Conservation (phyloP, 2,113 vertebrate species). For the Scartelaos histophorus region DNA sequence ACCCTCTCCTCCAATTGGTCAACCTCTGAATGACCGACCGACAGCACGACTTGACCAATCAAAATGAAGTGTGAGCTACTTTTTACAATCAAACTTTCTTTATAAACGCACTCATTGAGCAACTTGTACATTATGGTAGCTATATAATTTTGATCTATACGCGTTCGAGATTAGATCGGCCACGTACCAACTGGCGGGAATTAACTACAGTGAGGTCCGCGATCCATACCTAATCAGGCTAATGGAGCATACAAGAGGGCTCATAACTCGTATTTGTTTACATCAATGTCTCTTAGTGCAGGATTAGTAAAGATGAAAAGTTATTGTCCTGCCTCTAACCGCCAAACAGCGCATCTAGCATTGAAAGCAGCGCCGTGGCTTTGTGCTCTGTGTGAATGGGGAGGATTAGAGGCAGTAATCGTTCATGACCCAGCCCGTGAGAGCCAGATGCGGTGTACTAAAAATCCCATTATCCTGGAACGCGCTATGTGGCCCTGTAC, state of each 20-base stretch:
- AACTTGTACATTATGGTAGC: background rate
- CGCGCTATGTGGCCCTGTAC: conserved; percentile 39
- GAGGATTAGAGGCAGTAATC: conserved; percentile 72
- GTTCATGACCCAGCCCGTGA: conserved; percentile 62
- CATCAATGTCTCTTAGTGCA: conserved; percentile 7
- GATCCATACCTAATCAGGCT: conserved; percentile 23
- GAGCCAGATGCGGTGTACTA: conserved; percentile 56
- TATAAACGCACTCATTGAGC: background rate
- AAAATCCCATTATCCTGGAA: conserved; percentile 66
- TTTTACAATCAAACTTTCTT: background rate
- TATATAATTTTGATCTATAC: background rate
- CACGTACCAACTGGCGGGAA: conserved; percentile 8
- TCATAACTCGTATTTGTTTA: conserved; percentile 16
- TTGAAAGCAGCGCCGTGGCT: conserved; percentile 33
- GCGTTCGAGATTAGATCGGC: conserved; percentile 8
- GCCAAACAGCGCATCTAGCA: conserved; percentile 18
- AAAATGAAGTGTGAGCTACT: too few species aligned
- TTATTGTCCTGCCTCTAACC: conserved; percentile 9
- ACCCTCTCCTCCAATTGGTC: too few species aligned
- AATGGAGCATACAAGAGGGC: background rate
- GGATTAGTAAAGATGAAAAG: conserved; percentile 35
- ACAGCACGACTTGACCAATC: too few species aligned
- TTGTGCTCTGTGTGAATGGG: conserved; percentile 52
- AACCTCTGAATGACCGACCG: too few species aligned
- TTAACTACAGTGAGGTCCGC: conserved; percentile 13